A percentile compares a stretch with the other conserved stretches of the same genome.
phyloP scores from a whole-genome alignment of 1,140 invertebrate species.

The Lepidotrigona ventralis region DNA sequence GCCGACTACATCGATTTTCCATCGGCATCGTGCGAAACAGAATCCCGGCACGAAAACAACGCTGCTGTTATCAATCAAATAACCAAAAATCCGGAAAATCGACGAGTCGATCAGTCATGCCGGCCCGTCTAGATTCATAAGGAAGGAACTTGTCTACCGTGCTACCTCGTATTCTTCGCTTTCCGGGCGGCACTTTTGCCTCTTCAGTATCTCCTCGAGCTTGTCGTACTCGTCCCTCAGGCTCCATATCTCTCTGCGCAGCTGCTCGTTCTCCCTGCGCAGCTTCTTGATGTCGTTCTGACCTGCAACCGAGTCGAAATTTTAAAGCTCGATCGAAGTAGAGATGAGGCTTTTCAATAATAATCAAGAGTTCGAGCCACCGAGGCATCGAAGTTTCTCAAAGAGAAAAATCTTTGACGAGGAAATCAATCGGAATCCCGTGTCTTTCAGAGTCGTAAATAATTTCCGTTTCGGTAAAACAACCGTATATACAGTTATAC shows the following conservation, averaged over 20 bases:
- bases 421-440: too few species aligned
- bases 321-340: too few species aligned
- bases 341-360: too few species aligned
- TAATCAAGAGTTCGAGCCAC: too few species aligned
- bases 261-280: slow-evolving; percentile 91
- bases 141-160: not conserved
- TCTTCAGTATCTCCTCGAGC: slow-evolving; percentile 88
- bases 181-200: slow-evolving; percentile 81
- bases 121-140: not conserved
- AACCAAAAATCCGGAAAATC: not conserved
- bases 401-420: too few species aligned
- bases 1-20: not conserved
- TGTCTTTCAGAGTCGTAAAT: too few species aligned
- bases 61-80: not conserved
- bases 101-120: slow-evolving; percentile 10
- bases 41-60: not conserved
- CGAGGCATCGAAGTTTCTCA: too few species aligned
- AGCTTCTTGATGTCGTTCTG: slow-evolving; percentile 94
- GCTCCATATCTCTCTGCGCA: slow-evolving; percentile 92
- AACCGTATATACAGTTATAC: too few species aligned
- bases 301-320: slow-evolving; percentile 81
- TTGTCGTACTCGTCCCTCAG: slow-evolving; percentile 93
- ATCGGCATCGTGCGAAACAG: not conserved
- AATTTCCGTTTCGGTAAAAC: too few species aligned
- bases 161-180: slow-evolving; percentile 79